Base-by-base conservation (phyloP, 1,140 invertebrate genomes). In the Oedothorax gibbosus region DNA sequence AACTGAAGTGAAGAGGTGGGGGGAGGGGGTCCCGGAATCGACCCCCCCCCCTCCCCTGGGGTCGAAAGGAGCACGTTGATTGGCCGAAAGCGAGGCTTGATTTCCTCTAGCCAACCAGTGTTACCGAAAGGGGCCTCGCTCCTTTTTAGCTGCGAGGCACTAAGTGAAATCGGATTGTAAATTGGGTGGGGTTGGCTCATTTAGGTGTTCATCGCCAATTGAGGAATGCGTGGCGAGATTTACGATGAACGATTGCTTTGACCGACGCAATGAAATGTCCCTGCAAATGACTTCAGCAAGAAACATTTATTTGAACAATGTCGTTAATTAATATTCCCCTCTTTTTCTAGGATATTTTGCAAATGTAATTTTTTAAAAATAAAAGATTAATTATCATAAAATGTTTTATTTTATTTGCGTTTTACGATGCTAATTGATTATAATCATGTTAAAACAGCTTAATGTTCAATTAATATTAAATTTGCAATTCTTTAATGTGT, bases 91-190 rank as follows among this genome's bases (percentile, higher is more conserved):
- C 68, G 73, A 69, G 64, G 79, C 79, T 82, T 82, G 79, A 82
- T 82, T 82, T 82, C 79, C 79, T 72, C 79, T 60, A 82, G 69
- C 79, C 79, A 82, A 82, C 79, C 79, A 82, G 79, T 82, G 68
- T 82, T 82, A 73, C 64, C 79, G 68, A 57, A 73, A 50, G 68
- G 73, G 79, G 79, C 68, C 73, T 82, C 79, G 56, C 65, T 81
- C 78, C 78, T 81, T 81, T 81, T 81, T 82, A 82, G 79, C 79
- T 82, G 79, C 56, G 35, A 72, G 69, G 79, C 69, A 82, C 68
- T 82, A 82, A 82, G 79, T 82, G 79, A 82, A 82, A 68, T 82
- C 49, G 79, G 54, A 82, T 82, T 82, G 79, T 73, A 73, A 72
- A 82, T 82, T 82, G 68, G 68, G 15, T 18, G 49, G 79, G 79